phyloP scores from a whole-genome alignment of 2,797 vertebrate species.

The Sebastes vulpes region DNA sequence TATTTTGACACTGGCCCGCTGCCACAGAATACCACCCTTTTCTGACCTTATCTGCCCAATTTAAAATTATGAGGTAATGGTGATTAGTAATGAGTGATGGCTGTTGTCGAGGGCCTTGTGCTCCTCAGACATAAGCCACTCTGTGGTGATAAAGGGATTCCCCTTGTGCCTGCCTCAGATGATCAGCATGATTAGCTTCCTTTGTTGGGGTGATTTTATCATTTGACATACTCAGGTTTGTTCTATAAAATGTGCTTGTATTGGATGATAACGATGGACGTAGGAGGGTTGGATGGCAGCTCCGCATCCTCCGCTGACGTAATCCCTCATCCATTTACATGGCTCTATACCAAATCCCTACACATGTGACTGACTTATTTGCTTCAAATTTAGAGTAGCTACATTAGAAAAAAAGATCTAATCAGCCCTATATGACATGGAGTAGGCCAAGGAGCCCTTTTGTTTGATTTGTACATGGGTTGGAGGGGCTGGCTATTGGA shows the following conservation, averaged over 20 bases:
- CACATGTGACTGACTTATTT: slow-evolving; percentile 76
- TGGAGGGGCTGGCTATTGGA: slow-evolving; percentile 84
- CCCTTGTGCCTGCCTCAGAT: slow-evolving; percentile 58
- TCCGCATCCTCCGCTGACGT: slow-evolving; percentile 54
- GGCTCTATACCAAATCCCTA: slow-evolving; percentile 56
- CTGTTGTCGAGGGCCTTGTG: slow-evolving; percentile 50
- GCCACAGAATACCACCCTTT: slow-evolving; percentile 34
- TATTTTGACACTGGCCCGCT: slow-evolving; percentile 9
- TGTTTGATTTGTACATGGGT: slow-evolving; percentile 85
- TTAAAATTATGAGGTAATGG: slow-evolving; percentile 58
- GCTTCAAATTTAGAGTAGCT: slow-evolving; percentile 70
- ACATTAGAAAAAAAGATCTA: slow-evolving; percentile 77
- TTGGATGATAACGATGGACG: background rate
- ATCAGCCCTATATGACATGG: slow-evolving; percentile 83
- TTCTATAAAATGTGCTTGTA: background rate
- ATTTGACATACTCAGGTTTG: slow-evolving; percentile 47
- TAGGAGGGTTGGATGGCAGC: slow-evolving; percentile 27
- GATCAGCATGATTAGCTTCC: slow-evolving; percentile 57
- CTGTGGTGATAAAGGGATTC: slow-evolving; percentile 57
- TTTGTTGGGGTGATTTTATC: slow-evolving; percentile 51
- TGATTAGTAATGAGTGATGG: slow-evolving; percentile 66
- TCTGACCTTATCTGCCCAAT: slow-evolving; percentile 56
- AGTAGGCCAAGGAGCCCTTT: slow-evolving; percentile 82
- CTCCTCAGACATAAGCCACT: slow-evolving; percentile 62
- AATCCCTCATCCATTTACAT: slow-evolving; percentile 61